Conservation (phyloP, 92 coral and sea anemone genomes). For the Phenganax marumi region DNA sequence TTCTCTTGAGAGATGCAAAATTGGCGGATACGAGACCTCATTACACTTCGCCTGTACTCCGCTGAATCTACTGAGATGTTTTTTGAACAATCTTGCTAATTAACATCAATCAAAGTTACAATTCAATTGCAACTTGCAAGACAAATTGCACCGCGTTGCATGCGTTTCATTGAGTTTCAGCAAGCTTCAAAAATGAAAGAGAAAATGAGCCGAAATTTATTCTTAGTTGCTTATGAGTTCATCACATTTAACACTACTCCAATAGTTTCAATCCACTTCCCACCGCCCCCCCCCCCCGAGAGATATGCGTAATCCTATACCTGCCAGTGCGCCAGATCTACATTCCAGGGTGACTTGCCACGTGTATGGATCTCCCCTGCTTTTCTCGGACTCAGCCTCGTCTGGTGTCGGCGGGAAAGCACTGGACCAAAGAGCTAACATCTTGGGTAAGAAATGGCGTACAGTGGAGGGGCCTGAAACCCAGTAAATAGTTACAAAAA, state of each 20-base stretch:
- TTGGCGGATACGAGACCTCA: too few relatives aligned
- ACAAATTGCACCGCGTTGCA: too few relatives aligned
- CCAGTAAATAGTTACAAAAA: background rate
- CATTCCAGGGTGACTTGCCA: conserved; percentile 98
- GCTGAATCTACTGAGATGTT: too few relatives aligned
- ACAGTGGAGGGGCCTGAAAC: conserved; percentile 85
- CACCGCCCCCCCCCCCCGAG: background rate
- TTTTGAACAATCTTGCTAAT: too few relatives aligned
- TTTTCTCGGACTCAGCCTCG: conserved; percentile 91
- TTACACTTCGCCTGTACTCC: too few relatives aligned
- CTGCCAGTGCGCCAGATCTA: conserved; percentile 95
- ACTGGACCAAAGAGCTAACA: conserved; percentile 86
- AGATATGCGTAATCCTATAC: conserved; percentile 48
- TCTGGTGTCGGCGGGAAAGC: conserved; percentile 86
- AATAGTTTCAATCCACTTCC: background rate
- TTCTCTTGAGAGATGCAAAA: too few relatives aligned
- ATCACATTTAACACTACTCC: background rate
- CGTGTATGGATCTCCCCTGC: conserved; percentile 88
- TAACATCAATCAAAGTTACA: too few relatives aligned
- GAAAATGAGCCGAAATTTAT: too few relatives aligned
- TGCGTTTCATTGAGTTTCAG: too few relatives aligned
- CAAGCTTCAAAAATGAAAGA: too few relatives aligned
- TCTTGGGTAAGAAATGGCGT: conserved; percentile 81
- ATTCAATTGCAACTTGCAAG: too few relatives aligned
- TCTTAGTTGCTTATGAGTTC: too few relatives aligned